A percentile compares a stretch with the other conserved stretches of the same genome.
Evolutionary conservation across 2,888 invertebrate genomes (phyloP).

Genomic region (Tetanocera ferruginea): DNA sequence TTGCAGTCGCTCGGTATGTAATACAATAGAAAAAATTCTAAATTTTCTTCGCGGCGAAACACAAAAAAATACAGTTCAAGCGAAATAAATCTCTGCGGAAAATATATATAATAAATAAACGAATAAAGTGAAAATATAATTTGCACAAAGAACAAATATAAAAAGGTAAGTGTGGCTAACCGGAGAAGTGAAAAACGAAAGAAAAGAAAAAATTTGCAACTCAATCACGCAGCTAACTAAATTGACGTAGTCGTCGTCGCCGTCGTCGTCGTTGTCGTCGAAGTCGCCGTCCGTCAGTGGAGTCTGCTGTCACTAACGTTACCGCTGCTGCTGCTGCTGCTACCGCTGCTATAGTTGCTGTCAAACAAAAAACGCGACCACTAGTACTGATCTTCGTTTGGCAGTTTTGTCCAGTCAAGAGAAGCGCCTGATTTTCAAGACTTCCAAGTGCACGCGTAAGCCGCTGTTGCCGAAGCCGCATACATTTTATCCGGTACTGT

Average conservation of each 20-base stretch:
- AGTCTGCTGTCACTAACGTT: not conserved
- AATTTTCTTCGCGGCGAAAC: conserved; percentile 51
- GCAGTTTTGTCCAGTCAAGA: not conserved
- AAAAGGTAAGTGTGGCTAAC: not conserved
- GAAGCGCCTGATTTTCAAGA: not conserved
- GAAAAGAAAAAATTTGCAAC: conserved; percentile 6
- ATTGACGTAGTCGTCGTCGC: not conserved
- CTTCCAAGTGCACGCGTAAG: not conserved
- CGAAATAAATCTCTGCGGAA: not conserved
- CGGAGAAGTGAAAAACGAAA: conserved; percentile 8
- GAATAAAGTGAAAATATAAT: not conserved
- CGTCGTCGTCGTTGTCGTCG: not conserved
- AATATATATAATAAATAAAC: not conserved
- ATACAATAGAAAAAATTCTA: conserved; percentile 32
- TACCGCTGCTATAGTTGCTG: not conserved
- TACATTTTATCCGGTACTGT: not conserved
- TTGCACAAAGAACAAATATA: not conserved
- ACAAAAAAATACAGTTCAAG: conserved; percentile 43
- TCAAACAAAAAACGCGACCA: not conserved
- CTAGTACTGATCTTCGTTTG: not conserved
- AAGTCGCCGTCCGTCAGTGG: not conserved
- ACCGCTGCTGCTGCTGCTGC: not conserved
- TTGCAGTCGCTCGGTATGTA: conserved; percentile 28
- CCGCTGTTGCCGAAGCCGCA: not conserved
- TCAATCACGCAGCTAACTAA: conserved; percentile 8